Conservation (phyloP, 2,797 vertebrate species). For the Remorina albescens region DNA sequence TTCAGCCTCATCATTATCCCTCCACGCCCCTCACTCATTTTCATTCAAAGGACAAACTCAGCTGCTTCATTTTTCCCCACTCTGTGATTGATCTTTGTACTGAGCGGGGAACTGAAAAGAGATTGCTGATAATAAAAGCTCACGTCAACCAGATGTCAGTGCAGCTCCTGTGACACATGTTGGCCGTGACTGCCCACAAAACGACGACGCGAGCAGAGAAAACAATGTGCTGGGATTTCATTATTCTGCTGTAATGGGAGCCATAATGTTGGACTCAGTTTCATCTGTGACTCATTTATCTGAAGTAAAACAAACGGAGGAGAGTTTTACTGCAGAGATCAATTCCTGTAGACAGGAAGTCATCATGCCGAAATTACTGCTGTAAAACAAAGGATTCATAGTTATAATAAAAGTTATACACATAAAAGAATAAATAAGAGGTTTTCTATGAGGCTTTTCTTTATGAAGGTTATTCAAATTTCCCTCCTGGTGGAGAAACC, state of each 20-base stretch:
- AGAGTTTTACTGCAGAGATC: conserved; percentile 32
- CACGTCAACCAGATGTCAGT: conserved; percentile 50
- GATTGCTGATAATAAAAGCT: conserved; percentile 60
- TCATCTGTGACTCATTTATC: not conserved
- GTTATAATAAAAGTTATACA: not conserved
- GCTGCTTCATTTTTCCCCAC: conserved; percentile 17
- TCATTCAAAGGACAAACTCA: conserved; percentile 46
- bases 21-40: conserved; percentile 11
- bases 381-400: not conserved
- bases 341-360: conserved; percentile 10
- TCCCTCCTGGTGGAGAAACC: not conserved
- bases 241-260: conserved; percentile 48
- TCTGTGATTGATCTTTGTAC: conserved; percentile 59
- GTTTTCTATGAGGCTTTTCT: not conserved
- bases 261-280: not conserved
- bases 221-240: conserved; percentile 44
- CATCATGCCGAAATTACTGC: conserved; percentile 3
- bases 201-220: conserved; percentile 22
- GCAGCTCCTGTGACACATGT: conserved; percentile 43
- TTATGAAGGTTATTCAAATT: not conserved
- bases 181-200: conserved; percentile 45
- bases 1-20: conserved; percentile 64
- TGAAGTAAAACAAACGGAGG: conserved; percentile 2
- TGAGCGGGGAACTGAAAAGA: conserved; percentile 56
- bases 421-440: not conserved